Evolutionary conservation across 2,797 vertebrate genomes (phyloP).

Genomic region (Sebastolobus altivelis): DNA sequence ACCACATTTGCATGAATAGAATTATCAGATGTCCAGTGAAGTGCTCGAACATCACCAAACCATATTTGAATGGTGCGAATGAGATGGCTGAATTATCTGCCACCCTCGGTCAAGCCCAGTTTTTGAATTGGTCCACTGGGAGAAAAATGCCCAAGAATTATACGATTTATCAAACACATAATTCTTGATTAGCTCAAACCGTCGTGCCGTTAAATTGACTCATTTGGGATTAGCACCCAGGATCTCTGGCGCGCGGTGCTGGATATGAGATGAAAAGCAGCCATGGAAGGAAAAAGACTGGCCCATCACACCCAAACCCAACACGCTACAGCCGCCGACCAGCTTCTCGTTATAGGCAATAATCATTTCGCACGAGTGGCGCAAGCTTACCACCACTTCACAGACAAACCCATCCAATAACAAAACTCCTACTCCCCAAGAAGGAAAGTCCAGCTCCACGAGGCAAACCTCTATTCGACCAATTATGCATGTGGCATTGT

Average conservation of each 20-base stretch:
- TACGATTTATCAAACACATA: slow-evolving; percentile 28
- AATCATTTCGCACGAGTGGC: slow-evolving; percentile 5
- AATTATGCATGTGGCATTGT: not conserved
- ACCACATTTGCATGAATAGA: slow-evolving; percentile 17
- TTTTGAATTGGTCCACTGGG: slow-evolving; percentile 17
- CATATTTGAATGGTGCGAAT: slow-evolving; percentile 23
- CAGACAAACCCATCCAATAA: slow-evolving; percentile 10
- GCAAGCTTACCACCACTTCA: not conserved
- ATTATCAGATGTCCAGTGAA: slow-evolving; percentile 38
- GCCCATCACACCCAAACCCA: not conserved
- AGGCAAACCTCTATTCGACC: slow-evolving; percentile 5
- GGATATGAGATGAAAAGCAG: slow-evolving; percentile 17
- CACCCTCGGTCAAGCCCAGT: slow-evolving; percentile 8
- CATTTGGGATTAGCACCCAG: slow-evolving; percentile 18
- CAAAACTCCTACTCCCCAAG: not conserved
- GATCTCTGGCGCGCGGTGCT: not conserved
- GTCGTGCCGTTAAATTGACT: slow-evolving; percentile 7
- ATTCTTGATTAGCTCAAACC: slow-evolving; percentile 7
- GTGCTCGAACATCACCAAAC: slow-evolving; percentile 21
- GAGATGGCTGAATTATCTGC: slow-evolving; percentile 21
- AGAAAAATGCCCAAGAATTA: slow-evolving; percentile 7
- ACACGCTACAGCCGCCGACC: not conserved
- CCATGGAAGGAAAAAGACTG: slow-evolving; percentile 16
- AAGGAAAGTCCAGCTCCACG: not conserved
- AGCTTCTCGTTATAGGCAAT: not conserved